Conservation (phyloP, 2,113 vertebrate genomes). For the Microcebus murinus region DNA sequence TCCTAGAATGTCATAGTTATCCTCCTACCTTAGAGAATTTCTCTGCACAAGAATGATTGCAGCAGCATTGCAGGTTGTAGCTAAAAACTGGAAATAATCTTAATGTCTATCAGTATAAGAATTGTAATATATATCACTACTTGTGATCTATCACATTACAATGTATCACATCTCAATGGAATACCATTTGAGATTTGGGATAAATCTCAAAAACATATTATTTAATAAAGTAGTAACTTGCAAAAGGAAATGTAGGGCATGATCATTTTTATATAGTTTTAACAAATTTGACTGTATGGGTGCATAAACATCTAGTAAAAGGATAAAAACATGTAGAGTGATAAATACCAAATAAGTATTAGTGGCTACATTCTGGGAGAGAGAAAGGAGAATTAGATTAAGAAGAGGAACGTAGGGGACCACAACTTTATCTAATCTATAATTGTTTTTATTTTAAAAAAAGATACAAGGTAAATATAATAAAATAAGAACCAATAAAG, state of each 20-base stretch:
- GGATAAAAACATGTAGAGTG: neutral
- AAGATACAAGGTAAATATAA: neutral
- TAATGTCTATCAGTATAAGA: neutral
- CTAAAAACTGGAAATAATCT: neutral
- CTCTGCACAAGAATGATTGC: neutral
- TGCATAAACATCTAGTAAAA: neutral
- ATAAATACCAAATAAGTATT: neutral
- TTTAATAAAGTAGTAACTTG: neutral
- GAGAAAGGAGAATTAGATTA: neutral
- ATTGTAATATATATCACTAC: neutral
- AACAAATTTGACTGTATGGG: neutral
- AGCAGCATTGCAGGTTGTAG: neutral
- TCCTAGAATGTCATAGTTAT: neutral
- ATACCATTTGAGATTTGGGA: neutral
- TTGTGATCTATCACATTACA: neutral
- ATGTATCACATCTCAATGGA: neutral
- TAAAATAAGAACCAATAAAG: neutral
- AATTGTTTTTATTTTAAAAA: neutral
- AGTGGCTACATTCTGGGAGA: neutral
- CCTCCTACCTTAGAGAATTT: neutral
- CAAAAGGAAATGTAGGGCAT: neutral
- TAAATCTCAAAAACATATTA: neutral
- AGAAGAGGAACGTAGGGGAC: neutral
- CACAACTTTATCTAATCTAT: neutral
- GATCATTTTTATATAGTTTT: neutral